These are phyloP conservation scores for Lophura nycthemera DNA, from an alignment of 2,113 vertebrate species.

Conservation along the genomic window DNA sequence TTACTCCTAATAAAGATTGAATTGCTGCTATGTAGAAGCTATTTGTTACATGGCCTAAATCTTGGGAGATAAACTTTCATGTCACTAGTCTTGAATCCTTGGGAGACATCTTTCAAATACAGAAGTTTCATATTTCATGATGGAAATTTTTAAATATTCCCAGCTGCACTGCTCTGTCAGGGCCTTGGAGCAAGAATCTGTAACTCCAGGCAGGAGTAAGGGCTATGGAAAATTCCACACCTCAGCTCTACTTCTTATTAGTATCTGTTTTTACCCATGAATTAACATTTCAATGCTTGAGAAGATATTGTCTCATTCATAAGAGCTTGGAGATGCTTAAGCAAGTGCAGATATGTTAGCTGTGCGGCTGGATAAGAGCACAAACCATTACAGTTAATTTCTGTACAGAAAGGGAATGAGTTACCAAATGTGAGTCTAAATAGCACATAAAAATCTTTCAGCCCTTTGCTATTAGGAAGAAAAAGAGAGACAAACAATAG, in stretches of 20 bases:
- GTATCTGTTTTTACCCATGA: neutral
- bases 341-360: neutral
- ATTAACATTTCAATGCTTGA: neutral
- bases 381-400: constrained; percentile 1
- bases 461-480: neutral
- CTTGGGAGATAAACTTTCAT: neutral
- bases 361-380: neutral
- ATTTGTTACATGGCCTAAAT: neutral
- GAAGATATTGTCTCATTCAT: neutral
- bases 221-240: neutral
- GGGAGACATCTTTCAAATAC: neutral
- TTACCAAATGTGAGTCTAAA: constrained; percentile 34
- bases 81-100: neutral
- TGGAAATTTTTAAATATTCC: constrained; percentile 2
- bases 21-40: neutral
- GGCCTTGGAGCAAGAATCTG: neutral
- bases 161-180: neutral
- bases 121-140: neutral
- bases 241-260: neutral
- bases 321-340: neutral
- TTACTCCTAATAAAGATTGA: neutral
- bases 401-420: neutral
- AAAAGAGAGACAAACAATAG: constrained; percentile 18
- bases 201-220: neutral
- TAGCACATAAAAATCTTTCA: neutral